Evolutionary conservation across 2,113 vertebrate species (phyloP).

Genomic region (Triplophysa rosa): DNA sequence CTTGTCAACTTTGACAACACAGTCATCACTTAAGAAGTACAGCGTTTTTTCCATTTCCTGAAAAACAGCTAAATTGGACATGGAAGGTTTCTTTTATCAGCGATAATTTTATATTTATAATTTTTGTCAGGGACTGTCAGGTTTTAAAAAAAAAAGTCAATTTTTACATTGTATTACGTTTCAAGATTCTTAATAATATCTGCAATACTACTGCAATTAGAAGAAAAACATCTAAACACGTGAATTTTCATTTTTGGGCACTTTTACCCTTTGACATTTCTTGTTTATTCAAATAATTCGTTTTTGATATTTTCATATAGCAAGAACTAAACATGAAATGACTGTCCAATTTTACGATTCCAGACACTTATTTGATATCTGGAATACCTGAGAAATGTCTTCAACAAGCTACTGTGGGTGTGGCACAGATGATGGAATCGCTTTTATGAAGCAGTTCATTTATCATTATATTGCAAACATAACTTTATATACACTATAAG

Average conservation of each 20-base stretch:
- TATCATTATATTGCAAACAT: conserved; percentile 58
- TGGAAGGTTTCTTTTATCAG: too few species aligned
- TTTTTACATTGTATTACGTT: too few species aligned
- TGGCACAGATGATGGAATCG: neutral
- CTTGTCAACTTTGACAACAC: too few species aligned
- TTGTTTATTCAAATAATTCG: conserved; percentile 1
- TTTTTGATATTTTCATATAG: conserved; percentile 16
- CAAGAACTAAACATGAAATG: neutral
- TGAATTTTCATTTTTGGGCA: neutral
- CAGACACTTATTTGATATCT: neutral
- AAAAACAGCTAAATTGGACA: too few species aligned
- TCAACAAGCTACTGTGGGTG: conserved; percentile 12
- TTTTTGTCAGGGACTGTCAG: too few species aligned
- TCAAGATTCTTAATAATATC: too few species aligned
- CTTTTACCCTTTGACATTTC: neutral
- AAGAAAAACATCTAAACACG: too few species aligned
- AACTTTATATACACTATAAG: conserved; percentile 68
- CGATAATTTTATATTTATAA: too few species aligned
- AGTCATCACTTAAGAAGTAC: too few species aligned
- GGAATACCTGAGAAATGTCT: conserved; percentile 52
- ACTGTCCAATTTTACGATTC: neutral
- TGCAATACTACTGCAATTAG: too few species aligned
- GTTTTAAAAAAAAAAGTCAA: too few species aligned
- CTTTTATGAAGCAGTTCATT: conserved; percentile 55
- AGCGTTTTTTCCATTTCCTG: too few species aligned